Percentiles rank a stretch among this genome's conserved stretches.
These are phyloP conservation scores for Drosophila ficusphila DNA, from an alignment of 1,140 invertebrate species.

Conservation along the genomic window DNA sequence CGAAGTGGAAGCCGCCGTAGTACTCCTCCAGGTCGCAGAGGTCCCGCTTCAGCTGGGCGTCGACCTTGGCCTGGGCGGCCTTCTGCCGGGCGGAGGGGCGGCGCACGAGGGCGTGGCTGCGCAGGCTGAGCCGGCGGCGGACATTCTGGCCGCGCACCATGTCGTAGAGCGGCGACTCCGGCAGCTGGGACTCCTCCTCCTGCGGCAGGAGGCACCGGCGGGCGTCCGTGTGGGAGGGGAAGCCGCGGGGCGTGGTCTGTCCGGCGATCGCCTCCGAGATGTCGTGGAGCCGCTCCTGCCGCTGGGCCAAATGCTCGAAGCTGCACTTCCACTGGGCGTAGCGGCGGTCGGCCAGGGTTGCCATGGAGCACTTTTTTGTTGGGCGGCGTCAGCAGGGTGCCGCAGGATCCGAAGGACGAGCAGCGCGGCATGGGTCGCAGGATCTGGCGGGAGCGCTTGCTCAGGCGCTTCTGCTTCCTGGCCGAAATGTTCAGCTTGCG, in stretches of 20 bases:
- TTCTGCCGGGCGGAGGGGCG: conserved; percentile 46
- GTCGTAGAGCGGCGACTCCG: conserved; percentile 44
- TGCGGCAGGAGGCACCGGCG: conserved; percentile 25
- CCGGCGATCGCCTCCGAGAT: conserved; percentile 59
- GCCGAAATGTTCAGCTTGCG: conserved; percentile 33
- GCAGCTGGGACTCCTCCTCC: neutral
- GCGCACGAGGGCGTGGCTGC: conserved; percentile 9
- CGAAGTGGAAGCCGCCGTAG: conserved; percentile 68
- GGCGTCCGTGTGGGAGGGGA: conserved; percentile 67
- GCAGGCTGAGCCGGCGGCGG: conserved; percentile 53
- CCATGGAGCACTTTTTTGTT: conserved; percentile 1
- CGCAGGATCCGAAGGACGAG: conserved; percentile 62
- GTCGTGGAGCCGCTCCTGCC: conserved; percentile 35
- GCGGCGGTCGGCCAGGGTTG: conserved; percentile 11
- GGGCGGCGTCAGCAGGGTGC: conserved; percentile 46
- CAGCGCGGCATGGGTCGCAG: conserved; percentile 69
- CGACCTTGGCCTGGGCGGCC: conserved; percentile 47
- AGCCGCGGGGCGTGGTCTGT: conserved; percentile 62
- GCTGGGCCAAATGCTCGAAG: conserved; percentile 44
- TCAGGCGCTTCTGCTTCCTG: conserved; percentile 34
- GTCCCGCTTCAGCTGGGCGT: conserved; percentile 57
- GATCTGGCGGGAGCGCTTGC: conserved; percentile 8
- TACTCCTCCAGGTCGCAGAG: conserved; percentile 67
- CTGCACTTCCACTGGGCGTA: conserved; percentile 75
- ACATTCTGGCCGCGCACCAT: conserved; percentile 25